These are phyloP conservation scores for Tadarida brasiliensis DNA, from an alignment of 2,797 vertebrate species.

Conservation along the genomic window DNA sequence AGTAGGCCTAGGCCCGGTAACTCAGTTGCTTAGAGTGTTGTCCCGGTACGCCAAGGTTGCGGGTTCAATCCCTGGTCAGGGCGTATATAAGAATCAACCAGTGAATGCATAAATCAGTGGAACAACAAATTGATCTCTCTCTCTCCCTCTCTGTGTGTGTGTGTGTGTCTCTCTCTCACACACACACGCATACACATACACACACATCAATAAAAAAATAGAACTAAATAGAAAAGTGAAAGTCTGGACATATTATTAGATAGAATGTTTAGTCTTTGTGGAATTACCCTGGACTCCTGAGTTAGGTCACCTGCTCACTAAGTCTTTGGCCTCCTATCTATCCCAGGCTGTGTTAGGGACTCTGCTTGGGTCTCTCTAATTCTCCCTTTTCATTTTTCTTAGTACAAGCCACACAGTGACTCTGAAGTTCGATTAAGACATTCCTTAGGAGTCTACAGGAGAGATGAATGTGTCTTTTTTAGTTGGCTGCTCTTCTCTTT, in stretches of 20 bases:
- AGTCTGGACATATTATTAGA: neutral
- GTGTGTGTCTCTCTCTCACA: no score
- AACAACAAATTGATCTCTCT: neutral
- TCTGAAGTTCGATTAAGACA: neutral
- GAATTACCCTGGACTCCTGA: neutral
- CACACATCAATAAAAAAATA: neutral
- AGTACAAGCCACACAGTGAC: neutral
- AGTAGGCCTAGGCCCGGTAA: neutral
- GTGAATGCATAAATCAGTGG: neutral
- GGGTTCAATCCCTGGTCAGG: neutral
- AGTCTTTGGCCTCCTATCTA: neutral
- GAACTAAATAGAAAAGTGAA: neutral
- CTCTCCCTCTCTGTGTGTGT: neutral
- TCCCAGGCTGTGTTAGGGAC: neutral
- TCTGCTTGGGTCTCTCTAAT: neutral
- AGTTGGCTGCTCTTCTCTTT: conserved; percentile 20
- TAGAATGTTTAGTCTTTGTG: neutral
- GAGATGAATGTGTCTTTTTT: neutral
- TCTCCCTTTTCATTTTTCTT: neutral
- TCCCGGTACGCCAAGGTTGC: neutral
- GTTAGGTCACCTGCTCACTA: neutral
- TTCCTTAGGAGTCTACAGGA: neutral
- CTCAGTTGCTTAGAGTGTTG: neutral
- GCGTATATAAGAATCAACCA: neutral
- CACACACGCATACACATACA: no score